Conservation (phyloP, 2,888 invertebrate genomes). For the Melieria picta region DNA sequence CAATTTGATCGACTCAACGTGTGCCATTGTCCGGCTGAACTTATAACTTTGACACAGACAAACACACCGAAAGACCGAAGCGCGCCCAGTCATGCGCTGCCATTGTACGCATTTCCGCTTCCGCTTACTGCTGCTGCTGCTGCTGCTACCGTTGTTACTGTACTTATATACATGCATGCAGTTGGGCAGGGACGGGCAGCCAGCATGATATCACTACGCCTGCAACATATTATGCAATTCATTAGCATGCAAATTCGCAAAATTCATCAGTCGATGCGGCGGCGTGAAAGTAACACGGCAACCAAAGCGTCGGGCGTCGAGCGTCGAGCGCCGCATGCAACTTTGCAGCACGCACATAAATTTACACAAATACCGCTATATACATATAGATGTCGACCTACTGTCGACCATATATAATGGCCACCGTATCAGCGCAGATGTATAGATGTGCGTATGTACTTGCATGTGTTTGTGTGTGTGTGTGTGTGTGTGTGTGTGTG, state of each 20-base stretch:
- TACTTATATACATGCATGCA: slow-evolving; percentile 22
- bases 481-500: not conserved
- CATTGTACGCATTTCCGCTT: slow-evolving; percentile 20
- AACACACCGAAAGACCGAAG: no score
- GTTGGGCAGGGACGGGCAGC: slow-evolving; percentile 1
- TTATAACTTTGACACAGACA: no score
- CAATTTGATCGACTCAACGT: no score
- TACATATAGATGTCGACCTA: not conserved
- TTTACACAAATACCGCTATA: not conserved
- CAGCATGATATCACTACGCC: slow-evolving; percentile 26
- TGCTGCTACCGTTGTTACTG: no score
- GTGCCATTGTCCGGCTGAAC: no score
- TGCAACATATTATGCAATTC: slow-evolving; percentile 33
- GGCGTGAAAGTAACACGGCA: slow-evolving; percentile 11
- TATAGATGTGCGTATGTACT: not conserved
- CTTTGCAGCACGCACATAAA: not conserved
- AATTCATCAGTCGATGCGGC: slow-evolving; percentile 27
- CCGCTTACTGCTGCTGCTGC: slow-evolving; percentile 5
- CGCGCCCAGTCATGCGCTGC: no score
- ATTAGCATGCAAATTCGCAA: slow-evolving; percentile 35
- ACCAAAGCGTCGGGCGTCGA: not conserved
- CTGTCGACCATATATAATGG: not conserved
- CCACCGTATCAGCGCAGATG: not conserved
- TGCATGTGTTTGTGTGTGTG: not conserved
- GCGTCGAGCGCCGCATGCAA: no score